Percentiles rank a stretch among this genome's conserved stretches.
Conservation (phyloP, 2,888 invertebrate species). For the Apomyelois bistriatella region DNA sequence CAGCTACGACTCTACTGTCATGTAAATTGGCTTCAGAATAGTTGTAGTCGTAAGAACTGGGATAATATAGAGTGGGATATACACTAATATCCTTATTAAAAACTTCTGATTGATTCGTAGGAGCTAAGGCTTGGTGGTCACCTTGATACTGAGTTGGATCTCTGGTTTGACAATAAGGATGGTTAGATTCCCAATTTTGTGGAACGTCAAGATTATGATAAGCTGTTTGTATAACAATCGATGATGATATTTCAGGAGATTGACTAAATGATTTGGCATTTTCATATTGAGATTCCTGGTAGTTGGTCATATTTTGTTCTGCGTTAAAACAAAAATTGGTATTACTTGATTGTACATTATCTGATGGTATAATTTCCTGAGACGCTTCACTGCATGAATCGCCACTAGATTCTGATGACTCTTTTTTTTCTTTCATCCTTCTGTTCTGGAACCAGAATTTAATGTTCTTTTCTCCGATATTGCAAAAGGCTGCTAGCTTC, state of each 20-base stretch:
- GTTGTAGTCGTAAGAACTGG: constrained; percentile 22
- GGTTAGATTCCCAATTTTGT: too few species aligned
- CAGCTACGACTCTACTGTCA: background rate
- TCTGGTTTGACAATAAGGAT: background rate
- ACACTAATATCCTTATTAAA: constrained; percentile 29
- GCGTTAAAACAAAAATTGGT: background rate
- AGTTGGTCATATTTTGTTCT: background rate
- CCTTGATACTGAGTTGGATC: background rate
- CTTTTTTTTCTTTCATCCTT: constrained; percentile 86
- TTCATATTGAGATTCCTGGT: background rate
- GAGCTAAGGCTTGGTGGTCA: background rate
- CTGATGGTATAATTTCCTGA: constrained; percentile 19
- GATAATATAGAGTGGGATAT: constrained; percentile 47
- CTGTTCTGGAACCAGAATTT: constrained; percentile 93
- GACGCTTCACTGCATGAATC: constrained; percentile 39
- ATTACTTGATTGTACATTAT: background rate
- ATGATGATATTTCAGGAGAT: background rate
- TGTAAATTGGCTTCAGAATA: constrained; percentile 9
- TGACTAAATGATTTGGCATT: background rate
- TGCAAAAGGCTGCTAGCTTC: constrained; percentile 81
- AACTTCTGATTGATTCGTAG: constrained; percentile 1
- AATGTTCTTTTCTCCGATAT: constrained; percentile 85
- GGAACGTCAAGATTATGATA: too few species aligned
- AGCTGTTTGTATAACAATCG: background rate
- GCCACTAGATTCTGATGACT: constrained; percentile 48